These are phyloP conservation scores for Nemoura dubitans DNA, from an alignment of 2,888 invertebrate genomes.

Conservation along the genomic window DNA sequence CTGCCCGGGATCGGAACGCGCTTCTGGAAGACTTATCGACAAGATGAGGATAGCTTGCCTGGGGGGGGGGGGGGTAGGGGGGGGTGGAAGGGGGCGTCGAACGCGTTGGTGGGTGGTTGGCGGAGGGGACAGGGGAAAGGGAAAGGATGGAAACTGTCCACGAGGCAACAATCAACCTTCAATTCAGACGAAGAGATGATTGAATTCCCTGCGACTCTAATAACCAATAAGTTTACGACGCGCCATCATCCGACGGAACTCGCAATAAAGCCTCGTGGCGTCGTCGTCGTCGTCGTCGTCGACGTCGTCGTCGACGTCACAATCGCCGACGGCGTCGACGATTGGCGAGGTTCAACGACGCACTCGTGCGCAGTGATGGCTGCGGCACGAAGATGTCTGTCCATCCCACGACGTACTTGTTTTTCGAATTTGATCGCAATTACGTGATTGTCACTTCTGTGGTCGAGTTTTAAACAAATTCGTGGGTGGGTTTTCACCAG, in stretches of 20 bases:
- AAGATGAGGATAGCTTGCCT: no score
- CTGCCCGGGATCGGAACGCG: no score
- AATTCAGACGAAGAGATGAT: background rate
- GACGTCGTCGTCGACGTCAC: background rate
- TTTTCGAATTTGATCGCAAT: no score
- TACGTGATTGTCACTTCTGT: no score
- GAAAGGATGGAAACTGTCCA: background rate
- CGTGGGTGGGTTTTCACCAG: no score
- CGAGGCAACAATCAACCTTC: background rate
- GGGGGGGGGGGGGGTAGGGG: no score
- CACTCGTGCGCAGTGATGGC: background rate
- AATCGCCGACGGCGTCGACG: background rate
- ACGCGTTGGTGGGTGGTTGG: background rate
- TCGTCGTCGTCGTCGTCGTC: background rate
- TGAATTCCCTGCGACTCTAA: background rate
- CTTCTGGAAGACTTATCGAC: no score
- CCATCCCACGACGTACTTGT: no score
- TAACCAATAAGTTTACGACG: constrained; percentile 7
- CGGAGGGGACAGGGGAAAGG: no score
- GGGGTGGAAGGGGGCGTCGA: background rate
- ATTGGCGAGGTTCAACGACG: background rate
- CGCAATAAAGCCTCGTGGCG: background rate
- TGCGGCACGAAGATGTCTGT: no score
- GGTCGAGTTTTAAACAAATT: no score
- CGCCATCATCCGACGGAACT: background rate